Conservation (phyloP, 2,113 vertebrate species). For the Rana temporaria region DNA sequence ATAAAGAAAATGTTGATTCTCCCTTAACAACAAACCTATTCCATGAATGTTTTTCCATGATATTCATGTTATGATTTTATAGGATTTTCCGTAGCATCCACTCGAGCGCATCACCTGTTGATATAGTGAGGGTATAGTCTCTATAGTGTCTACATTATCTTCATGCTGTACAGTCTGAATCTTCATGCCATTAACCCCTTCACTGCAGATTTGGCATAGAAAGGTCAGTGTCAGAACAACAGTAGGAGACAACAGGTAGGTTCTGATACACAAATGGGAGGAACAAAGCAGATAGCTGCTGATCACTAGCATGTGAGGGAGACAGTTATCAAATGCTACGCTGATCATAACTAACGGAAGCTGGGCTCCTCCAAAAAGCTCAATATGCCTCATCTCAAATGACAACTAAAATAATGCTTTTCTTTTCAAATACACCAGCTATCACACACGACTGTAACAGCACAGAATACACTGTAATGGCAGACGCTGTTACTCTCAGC, state of each 20-base stretch:
- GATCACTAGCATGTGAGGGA: neutral
- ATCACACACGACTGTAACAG: slow-evolving; percentile 16
- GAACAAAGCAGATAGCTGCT: slow-evolving; percentile 5
- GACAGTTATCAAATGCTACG: slow-evolving; percentile 4
- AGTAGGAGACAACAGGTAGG: neutral
- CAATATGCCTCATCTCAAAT: neutral
- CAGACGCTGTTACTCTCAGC: slow-evolving; percentile 15
- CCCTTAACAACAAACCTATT: neutral
- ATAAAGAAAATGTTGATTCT: neutral
- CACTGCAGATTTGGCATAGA: slow-evolving; percentile 14
- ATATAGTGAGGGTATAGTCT: neutral
- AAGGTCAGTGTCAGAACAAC: neutral
- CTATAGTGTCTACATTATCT: slow-evolving; percentile 12
- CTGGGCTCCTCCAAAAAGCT: neutral
- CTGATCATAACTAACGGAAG: slow-evolving; percentile 7
- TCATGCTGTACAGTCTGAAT: slow-evolving; percentile 21
- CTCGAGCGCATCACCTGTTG: neutral
- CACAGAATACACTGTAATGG: slow-evolving; percentile 20
- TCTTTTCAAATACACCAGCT: slow-evolving; percentile 12
- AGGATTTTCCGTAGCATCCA: neutral
- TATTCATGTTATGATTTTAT: neutral
- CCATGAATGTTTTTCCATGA: neutral
- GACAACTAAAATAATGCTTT: neutral
- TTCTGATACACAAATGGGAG: neutral
- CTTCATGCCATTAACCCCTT: slow-evolving; percentile 6